Conservation (phyloP, 2,888 invertebrate genomes). For the Mythimna albipuncta region DNA sequence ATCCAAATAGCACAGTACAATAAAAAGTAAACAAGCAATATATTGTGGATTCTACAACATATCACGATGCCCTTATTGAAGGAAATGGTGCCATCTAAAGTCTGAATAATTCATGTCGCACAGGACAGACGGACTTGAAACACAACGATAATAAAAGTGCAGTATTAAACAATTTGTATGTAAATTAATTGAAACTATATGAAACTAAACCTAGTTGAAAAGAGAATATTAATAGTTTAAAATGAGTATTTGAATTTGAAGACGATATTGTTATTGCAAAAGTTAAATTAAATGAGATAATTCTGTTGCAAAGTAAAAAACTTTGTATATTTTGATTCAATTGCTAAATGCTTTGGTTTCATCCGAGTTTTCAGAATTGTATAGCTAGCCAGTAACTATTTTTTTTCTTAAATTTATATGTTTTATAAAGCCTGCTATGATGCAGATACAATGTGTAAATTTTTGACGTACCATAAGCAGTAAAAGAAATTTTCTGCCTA, state of each 20-base stretch:
- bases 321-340: neutral
- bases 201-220: slow-evolving; percentile 44
- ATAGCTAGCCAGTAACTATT: no score
- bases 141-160: slow-evolving; percentile 63
- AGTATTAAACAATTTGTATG: slow-evolving; percentile 63
- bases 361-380: no score
- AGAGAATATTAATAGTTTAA: slow-evolving; percentile 23
- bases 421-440: neutral
- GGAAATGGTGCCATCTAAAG: slow-evolving; percentile 67
- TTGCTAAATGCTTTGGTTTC: neutral
- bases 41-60: slow-evolving; percentile 68
- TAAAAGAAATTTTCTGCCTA: neutral
- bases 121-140: slow-evolving; percentile 51
- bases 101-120: slow-evolving; percentile 76
- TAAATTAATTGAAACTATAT: slow-evolving; percentile 44
- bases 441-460: neutral
- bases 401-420: no score
- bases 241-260: slow-evolving; percentile 8
- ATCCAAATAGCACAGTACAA: slow-evolving; percentile 63
- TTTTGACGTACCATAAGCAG: neutral
- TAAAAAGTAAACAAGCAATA: slow-evolving; percentile 73
- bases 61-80: slow-evolving; percentile 71
- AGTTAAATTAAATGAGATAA: slow-evolving; percentile 1
- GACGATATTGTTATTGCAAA: slow-evolving; percentile 2
- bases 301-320: neutral